Conservation (phyloP, 2,888 invertebrate species). For the Epinotia bilunana region DNA sequence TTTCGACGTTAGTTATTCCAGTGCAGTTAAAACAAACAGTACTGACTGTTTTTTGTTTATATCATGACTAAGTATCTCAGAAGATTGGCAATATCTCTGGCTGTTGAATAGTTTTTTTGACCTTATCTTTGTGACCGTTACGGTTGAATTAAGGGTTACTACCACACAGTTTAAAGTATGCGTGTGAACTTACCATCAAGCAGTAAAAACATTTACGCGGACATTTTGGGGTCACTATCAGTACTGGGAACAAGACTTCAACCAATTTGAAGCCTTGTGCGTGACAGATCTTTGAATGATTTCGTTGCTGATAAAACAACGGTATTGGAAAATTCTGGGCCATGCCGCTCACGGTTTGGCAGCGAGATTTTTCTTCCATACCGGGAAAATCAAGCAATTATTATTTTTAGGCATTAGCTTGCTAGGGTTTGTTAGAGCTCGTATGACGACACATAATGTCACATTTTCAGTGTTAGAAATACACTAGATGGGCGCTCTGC, state of each 20-base stretch:
- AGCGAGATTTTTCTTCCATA: not conserved
- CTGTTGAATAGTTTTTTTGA: not conserved
- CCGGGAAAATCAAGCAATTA: not conserved
- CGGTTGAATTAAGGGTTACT: not conserved
- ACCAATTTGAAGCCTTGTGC: conserved; percentile 45
- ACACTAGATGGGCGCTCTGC: too few species aligned
- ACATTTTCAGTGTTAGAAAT: too few species aligned
- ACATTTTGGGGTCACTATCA: conserved; percentile 24
- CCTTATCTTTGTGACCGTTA: not conserved
- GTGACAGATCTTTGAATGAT: not conserved
- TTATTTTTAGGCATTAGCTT: not conserved
- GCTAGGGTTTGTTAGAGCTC: not conserved
- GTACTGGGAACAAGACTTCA: not conserved
- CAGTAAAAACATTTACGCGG: conserved; percentile 21
- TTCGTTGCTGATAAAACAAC: not conserved
- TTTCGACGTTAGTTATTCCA: not conserved
- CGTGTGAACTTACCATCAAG: conserved; percentile 35
- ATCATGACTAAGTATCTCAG: too few species aligned
- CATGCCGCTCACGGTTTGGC: not conserved
- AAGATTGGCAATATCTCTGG: not conserved
- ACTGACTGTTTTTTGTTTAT: too few species aligned
- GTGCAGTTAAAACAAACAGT: not conserved
- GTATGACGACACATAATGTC: too few species aligned
- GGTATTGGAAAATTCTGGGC: not conserved
- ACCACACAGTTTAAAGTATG: conserved; percentile 30